Evolutionary conservation across 2,797 vertebrate genomes (phyloP), one percentile per base, ranked within the genome.

Genomic region (Sardinella longiceps): DNA sequence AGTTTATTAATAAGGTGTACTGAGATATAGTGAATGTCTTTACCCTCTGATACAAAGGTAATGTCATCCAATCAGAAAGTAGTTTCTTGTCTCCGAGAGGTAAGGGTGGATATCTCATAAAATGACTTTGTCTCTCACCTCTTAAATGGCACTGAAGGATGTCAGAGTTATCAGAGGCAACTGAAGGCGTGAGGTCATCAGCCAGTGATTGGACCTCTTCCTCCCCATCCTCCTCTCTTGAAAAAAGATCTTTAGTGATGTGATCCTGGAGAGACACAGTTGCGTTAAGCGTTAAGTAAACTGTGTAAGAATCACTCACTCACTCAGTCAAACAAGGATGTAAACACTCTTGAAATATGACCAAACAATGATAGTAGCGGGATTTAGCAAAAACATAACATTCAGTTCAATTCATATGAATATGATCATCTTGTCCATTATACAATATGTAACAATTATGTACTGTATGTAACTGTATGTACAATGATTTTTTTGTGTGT

Each of bases 161-260:
- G 91, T 97, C 96, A 0, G 97, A 96, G n/a, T 96, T 94, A 0
- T 96, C 97, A 84, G 97, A 97, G 2, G 95, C 97, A 91, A 98
- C 96, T 0, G 97, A 97, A 0, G 96, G 95, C 50, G 95, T 96
- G 92, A 97, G 94, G 89, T 97, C 96, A 0, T 97, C 97, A 0
- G 96, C 95, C 3, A 95, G 96, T 1, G 96, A 96, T 87, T 94
- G 95, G 0, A 94, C 95, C 90, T 97, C 96, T 39, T 77, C 70
- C 70, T 77, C 70, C 87, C 96, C 96, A 86, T 97, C 96, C 89
- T 96, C 95, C 91, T 96, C 96, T 89, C 94, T 96, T 77, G 96
- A 96, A 93, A 97, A 97, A 90, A 97, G 93, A 89, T 97, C 97
- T 92, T 97, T 96, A 39, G 96, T 94, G 89, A 97, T 97, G 92